Conservation (phyloP, 2,797 vertebrate species). For the Schizothorax lantsangensis region DNA sequence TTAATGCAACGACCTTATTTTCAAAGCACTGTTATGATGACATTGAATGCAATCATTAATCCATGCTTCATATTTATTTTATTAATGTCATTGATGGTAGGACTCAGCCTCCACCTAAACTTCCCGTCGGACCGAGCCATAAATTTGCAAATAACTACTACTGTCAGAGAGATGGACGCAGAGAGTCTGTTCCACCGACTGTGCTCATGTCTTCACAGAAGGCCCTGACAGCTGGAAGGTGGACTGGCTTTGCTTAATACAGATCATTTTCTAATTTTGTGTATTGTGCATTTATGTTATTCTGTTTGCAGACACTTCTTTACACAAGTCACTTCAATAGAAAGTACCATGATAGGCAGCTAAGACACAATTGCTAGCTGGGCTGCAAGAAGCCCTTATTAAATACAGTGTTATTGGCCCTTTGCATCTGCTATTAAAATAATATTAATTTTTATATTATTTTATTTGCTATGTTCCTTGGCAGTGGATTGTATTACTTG, state of each 20-base stretch:
- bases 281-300: not conserved
- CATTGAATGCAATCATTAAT: not conserved
- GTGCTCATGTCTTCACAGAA: slow-evolving; percentile 85
- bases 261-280: not conserved
- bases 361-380: too few species aligned
- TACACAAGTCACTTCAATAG: not conserved
- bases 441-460: not conserved
- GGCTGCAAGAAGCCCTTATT: not conserved
- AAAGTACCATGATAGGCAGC: not conserved
- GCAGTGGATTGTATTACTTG: not conserved
- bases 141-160: slow-evolving; percentile 89
- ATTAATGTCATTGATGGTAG: slow-evolving; percentile 67
- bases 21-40: not conserved
- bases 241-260: slow-evolving; percentile 3
- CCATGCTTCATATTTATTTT: not conserved
- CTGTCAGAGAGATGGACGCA: slow-evolving; percentile 87
- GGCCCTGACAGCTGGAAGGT: slow-evolving; percentile 76
- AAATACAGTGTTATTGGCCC: not conserved
- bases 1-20: not conserved
- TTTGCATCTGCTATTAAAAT: not conserved
- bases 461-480: not conserved
- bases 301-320: not conserved
- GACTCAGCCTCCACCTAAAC: slow-evolving; percentile 86
- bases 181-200: slow-evolving; percentile 80
- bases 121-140: slow-evolving; percentile 91